A percentile compares a stretch with the other conserved stretches of the same genome.
phyloP scores from a whole-genome alignment of 2,113 vertebrate genomes.

The Eupsittula cactorum region DNA sequence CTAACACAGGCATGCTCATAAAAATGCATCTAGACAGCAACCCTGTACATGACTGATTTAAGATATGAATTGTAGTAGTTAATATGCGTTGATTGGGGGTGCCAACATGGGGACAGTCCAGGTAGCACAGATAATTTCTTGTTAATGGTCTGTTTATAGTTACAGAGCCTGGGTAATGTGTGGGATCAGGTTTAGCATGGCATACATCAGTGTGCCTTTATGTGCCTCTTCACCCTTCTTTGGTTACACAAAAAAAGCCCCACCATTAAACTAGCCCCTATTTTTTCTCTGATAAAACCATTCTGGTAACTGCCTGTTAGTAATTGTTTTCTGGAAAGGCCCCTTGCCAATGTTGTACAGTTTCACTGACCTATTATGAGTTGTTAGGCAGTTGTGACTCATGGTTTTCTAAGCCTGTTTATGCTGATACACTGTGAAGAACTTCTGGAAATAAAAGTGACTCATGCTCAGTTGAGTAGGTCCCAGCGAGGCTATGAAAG shows the following conservation, averaged over 20 bases:
- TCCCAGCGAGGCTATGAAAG: background rate
- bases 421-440: background rate
- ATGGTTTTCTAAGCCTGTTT: background rate
- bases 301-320: background rate
- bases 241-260: background rate
- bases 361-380: background rate
- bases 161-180: background rate
- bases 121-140: background rate
- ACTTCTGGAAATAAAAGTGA: slow-evolving; percentile 3
- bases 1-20: rapidly evolving
- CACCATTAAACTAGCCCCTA: background rate
- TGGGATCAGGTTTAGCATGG: background rate
- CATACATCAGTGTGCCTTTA: background rate
- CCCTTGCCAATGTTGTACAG: background rate
- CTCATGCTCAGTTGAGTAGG: background rate
- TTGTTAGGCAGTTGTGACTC: slow-evolving; percentile 18
- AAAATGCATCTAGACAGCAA: background rate
- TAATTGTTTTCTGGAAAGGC: background rate
- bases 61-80: rapidly evolving
- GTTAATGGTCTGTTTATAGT: background rate
- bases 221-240: background rate
- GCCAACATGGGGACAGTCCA: background rate
- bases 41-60: background rate
- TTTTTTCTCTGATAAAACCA: background rate
- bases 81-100: rapidly evolving